Percentiles rank a stretch among this genome's conserved stretches.
Conservation (phyloP, 2,113 vertebrate genomes). For the Hydropotes inermis region DNA sequence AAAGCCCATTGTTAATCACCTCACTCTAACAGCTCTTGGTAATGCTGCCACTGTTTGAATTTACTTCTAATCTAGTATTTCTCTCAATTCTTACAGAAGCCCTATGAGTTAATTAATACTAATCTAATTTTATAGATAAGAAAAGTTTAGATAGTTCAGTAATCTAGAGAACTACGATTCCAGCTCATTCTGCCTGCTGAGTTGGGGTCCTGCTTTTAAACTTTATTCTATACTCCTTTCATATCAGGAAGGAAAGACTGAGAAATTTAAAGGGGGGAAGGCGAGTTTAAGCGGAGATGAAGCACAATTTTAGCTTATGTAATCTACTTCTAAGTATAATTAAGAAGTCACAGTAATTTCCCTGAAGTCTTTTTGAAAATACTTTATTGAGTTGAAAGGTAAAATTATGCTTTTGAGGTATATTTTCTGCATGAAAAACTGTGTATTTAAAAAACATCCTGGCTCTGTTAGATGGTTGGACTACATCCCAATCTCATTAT, state of each 20-base stretch:
- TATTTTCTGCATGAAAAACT: slow-evolving; percentile 60
- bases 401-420: slow-evolving; percentile 68
- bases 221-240: not conserved
- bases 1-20: too few relatives aligned
- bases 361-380: slow-evolving; percentile 63
- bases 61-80: not conserved
- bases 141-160: not conserved
- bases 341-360: slow-evolving; percentile 67
- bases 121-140: not conserved
- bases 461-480: slow-evolving; percentile 33
- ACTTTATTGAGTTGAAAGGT: slow-evolving; percentile 66
- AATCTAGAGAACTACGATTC: not conserved
- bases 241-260: not conserved
- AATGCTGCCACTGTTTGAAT: not conserved
- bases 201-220: not conserved
- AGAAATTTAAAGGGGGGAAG: not conserved
- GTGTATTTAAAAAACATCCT: not conserved
- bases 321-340: slow-evolving; percentile 59
- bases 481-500: slow-evolving; percentile 29
- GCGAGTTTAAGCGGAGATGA: not conserved
- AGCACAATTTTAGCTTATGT: not conserved
- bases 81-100: not conserved
- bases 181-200: not conserved
- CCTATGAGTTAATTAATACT: not conserved
- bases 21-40: not conserved